Conservation (phyloP, 2,113 vertebrate species). For the Brachypodius melanocephalos region DNA sequence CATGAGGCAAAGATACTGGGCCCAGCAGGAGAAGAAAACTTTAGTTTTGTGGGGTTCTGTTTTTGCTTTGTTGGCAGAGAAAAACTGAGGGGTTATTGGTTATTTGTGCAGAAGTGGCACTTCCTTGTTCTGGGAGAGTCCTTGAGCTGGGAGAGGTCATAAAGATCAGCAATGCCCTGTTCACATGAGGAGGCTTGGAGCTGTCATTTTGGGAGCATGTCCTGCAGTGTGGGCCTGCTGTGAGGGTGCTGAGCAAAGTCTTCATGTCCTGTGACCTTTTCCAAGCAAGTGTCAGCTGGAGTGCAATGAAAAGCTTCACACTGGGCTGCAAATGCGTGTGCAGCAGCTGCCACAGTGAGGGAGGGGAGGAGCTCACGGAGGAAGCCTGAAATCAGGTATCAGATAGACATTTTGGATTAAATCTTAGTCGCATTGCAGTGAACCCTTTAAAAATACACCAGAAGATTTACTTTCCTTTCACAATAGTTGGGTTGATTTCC, state of each 20-base stretch:
- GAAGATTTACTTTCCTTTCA: not conserved
- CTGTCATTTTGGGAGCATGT: not conserved
- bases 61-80: not conserved
- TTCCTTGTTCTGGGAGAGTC: not conserved
- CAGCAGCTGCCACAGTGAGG: not conserved
- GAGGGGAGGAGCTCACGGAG: not conserved
- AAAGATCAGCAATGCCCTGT: rapidly evolving
- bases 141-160: not conserved
- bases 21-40: not conserved
- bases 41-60: not conserved
- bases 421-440: not conserved
- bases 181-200: rapidly evolving
- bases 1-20: not conserved
- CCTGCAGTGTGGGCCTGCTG: not conserved
- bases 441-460: not conserved
- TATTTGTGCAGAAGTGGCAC: not conserved
- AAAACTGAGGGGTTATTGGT: not conserved
- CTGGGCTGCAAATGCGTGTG: not conserved
- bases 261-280: not conserved
- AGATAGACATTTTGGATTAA: not conserved
- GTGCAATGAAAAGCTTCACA: not conserved
- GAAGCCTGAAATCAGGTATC: not conserved
- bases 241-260: not conserved
- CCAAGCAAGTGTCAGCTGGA: not conserved
- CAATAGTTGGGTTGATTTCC: not conserved